These are phyloP conservation scores for Stomorhina lunata DNA, from an alignment of 2,888 invertebrate species.

Conservation along the genomic window DNA sequence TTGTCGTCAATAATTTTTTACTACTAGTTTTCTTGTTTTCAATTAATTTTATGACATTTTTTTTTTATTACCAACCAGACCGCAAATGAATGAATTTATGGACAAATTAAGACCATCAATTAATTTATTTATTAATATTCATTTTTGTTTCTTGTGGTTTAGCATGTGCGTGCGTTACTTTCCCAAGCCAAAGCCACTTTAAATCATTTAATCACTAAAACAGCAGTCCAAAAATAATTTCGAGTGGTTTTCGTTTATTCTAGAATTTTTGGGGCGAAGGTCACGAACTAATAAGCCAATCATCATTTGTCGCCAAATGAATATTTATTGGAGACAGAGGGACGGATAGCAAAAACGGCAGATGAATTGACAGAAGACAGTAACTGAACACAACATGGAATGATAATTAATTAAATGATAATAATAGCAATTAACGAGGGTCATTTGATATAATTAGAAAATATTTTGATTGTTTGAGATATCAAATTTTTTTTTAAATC, in stretches of 20 bases:
- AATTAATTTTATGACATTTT: slow-evolving; percentile 6
- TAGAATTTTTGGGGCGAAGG: not conserved
- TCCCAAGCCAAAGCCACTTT: not conserved
- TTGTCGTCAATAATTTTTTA: not conserved
- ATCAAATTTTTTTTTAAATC: too few relatives aligned
- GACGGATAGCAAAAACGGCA: not conserved
- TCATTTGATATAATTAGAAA: not conserved
- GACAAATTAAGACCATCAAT: slow-evolving; percentile 30
- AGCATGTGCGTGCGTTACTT: not conserved
- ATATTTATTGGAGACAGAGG: slow-evolving; percentile 9
- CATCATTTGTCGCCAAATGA: slow-evolving; percentile 4
- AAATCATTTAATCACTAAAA: not conserved
- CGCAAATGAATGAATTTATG: slow-evolving; percentile 2
- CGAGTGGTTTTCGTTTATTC: not conserved
- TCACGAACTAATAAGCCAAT: slow-evolving; percentile 6
- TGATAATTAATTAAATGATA: not conserved
- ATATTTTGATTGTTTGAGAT: too few relatives aligned
- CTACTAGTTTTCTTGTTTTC: not conserved
- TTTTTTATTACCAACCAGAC: not conserved
- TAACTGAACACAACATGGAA: not conserved
- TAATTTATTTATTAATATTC: slow-evolving; percentile 4
- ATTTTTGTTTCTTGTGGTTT: not conserved
- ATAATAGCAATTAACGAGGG: not conserved
- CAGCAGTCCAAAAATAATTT: not conserved
- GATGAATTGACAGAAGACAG: not conserved